A percentile compares a stretch with the other conserved stretches of the same genome.
phyloP scores from a whole-genome alignment of 2,888 invertebrate species.

The Ernsta delagoae region DNA sequence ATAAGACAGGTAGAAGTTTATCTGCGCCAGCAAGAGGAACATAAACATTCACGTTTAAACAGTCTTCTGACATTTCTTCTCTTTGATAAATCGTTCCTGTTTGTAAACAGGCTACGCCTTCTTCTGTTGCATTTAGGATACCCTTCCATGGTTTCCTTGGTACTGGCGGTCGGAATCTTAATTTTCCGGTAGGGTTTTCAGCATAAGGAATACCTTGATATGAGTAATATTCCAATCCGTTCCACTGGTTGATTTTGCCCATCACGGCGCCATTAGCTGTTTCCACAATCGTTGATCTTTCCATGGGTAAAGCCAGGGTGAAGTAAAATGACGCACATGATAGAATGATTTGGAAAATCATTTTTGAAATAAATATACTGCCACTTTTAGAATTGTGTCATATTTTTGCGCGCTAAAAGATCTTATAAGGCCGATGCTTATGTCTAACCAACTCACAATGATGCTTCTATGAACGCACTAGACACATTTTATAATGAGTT shows the following conservation, averaged over 20 bases:
- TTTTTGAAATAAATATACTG: background rate
- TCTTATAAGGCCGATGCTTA: background rate
- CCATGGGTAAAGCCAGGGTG: background rate
- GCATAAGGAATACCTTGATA: constrained; percentile 53
- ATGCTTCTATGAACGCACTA: no score
- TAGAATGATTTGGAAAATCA: background rate
- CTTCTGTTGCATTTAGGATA: constrained; percentile 45
- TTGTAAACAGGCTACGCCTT: constrained; percentile 49
- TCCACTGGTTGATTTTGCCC: constrained; percentile 44
- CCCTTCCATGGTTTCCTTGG: constrained; percentile 48
- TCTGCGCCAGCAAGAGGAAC: constrained; percentile 43
- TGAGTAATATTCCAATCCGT: constrained; percentile 44
- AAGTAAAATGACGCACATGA: constrained; percentile 7
- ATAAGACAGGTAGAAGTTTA: constrained; percentile 49
- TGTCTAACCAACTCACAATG: background rate
- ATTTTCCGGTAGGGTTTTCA: constrained; percentile 47
- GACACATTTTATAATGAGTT: background rate
- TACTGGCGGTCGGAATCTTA: constrained; percentile 52
- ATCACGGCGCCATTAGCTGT: constrained; percentile 45
- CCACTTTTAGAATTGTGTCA: background rate
- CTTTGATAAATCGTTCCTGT: constrained; percentile 33
- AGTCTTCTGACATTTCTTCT: constrained; percentile 50
- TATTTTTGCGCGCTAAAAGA: background rate
- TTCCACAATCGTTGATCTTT: constrained; percentile 5
- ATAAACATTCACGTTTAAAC: constrained; percentile 49